A percentile compares a stretch with the other conserved stretches of the same genome.
Conservation (phyloP, 2,888 invertebrate genomes). For the Drosophila borborema region DNA sequence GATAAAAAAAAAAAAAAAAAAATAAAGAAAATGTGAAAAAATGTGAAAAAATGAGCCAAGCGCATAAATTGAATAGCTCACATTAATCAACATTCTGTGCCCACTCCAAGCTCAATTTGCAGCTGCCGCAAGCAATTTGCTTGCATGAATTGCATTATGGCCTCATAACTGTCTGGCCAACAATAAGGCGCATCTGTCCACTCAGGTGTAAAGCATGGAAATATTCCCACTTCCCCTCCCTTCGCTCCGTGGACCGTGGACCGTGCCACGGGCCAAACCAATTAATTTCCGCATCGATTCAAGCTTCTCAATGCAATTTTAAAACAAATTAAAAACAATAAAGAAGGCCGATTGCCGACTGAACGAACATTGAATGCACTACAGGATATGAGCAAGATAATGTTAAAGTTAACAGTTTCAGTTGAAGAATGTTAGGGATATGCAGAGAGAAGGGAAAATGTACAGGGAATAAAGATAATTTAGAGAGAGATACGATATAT, state of each 20-base stretch:
- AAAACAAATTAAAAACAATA: constrained; percentile 22
- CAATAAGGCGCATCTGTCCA: constrained; percentile 27
- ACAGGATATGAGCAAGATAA: no score
- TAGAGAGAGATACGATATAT: not conserved
- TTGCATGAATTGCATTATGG: constrained; percentile 47
- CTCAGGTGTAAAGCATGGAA: constrained; percentile 37
- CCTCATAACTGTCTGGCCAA: constrained; percentile 36
- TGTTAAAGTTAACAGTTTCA: not conserved
- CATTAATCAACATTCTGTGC: constrained; percentile 56
- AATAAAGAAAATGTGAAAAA: no score
- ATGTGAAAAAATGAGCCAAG: not conserved
- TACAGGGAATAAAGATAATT: no score
- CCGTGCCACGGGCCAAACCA: constrained; percentile 35
- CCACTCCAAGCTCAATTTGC: constrained; percentile 31
- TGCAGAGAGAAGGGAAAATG: not conserved
- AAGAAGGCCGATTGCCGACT: not conserved
- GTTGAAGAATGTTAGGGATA: not conserved
- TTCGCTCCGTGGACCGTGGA: no score
- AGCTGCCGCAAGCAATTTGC: constrained; percentile 29
- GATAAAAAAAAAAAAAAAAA: not conserved
- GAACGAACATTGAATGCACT: not conserved
- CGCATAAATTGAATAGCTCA: constrained; percentile 28
- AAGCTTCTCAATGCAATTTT: constrained; percentile 31
- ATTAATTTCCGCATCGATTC: constrained; percentile 55
- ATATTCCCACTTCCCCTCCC: constrained; percentile 3